Evolutionary conservation across 2,888 invertebrate species (phyloP).

Genomic region (Uloborus plumipes): DNA sequence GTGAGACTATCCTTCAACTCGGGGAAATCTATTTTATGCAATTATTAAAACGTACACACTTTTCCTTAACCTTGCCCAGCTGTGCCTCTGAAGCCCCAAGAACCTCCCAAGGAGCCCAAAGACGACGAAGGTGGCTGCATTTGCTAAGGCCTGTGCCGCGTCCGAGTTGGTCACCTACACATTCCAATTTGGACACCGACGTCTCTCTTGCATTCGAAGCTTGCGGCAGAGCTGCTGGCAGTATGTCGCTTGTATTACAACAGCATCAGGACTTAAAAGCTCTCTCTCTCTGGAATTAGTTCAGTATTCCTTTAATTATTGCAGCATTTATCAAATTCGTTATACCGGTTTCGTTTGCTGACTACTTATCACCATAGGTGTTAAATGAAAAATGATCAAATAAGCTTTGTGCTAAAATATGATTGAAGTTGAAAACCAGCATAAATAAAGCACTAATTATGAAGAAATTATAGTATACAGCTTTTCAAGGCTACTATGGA

Average conservation of each 20-base stretch:
- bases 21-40: too few relatives aligned
- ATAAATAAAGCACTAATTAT: too few relatives aligned
- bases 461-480: too few relatives aligned
- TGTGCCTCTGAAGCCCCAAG: slow-evolving; percentile 66
- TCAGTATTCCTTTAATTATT: slow-evolving; percentile 18
- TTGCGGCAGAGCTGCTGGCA: slow-evolving; percentile 61
- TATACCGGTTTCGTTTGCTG: neutral
- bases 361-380: neutral
- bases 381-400: too few relatives aligned
- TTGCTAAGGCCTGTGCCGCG: slow-evolving; percentile 55
- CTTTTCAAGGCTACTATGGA: too few relatives aligned
- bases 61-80: slow-evolving; percentile 61
- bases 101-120: slow-evolving; percentile 62
- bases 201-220: slow-evolving; percentile 55
- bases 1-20: too few relatives aligned
- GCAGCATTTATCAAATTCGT: slow-evolving; percentile 26
- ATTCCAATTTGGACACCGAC: slow-evolving; percentile 29
- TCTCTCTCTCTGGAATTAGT: slow-evolving; percentile 42
- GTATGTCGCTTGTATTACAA: slow-evolving; percentile 52
- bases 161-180: slow-evolving; percentile 18
- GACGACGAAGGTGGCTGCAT: slow-evolving; percentile 66
- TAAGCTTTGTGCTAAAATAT: too few relatives aligned
- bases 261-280: slow-evolving; percentile 32
- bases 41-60: neutral
- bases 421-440: too few relatives aligned